A percentile compares a stretch with the other conserved stretches of the same genome.
These are phyloP conservation scores for Pollicipes pollicipes DNA, from an alignment of 1,140 invertebrate genomes.

Conservation along the genomic window DNA sequence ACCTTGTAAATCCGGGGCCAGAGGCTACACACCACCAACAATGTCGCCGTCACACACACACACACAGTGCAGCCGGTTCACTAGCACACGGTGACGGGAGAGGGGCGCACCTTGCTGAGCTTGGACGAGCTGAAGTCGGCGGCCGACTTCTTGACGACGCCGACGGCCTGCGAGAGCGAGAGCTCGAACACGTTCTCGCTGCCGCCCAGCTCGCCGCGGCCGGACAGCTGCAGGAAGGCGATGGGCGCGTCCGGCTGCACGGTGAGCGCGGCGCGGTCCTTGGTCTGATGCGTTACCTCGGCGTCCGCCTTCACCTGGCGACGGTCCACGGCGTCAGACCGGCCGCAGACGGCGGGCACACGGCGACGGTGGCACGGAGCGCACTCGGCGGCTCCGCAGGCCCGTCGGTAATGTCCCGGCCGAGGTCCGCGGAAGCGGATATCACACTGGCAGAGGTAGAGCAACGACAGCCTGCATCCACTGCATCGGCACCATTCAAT, in stretches of 20 bases:
- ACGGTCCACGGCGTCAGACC: too few species aligned
- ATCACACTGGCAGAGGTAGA: too few species aligned
- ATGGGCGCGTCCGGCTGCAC: conserved; percentile 70
- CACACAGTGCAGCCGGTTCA: too few species aligned
- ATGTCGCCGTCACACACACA: neutral
- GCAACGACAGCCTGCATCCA: too few species aligned
- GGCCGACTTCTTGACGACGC: conserved; percentile 40
- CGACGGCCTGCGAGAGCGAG: conserved; percentile 76
- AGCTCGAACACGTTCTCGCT: conserved; percentile 85
- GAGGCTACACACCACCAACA: neutral
- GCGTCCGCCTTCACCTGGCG: conserved; percentile 31
- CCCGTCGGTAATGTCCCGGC: too few species aligned
- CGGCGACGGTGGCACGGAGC: too few species aligned
- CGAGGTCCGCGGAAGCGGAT: too few species aligned
- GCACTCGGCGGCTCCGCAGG: too few species aligned
- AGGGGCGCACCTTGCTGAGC: conserved; percentile 39
- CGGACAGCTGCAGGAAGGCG: conserved; percentile 61
- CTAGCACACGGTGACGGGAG: too few species aligned
- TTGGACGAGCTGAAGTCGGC: conserved; percentile 40
- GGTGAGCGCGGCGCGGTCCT: conserved; percentile 21
- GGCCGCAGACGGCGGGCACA: too few species aligned
- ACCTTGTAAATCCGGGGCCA: neutral
- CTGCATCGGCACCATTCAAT: too few species aligned
- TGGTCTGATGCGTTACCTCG: conserved; percentile 38
- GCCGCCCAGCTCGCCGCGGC: conserved; percentile 42